These are phyloP conservation scores for Propsilocerus akamusi DNA, from an alignment of 1,140 invertebrate species.

Conservation along the genomic window DNA sequence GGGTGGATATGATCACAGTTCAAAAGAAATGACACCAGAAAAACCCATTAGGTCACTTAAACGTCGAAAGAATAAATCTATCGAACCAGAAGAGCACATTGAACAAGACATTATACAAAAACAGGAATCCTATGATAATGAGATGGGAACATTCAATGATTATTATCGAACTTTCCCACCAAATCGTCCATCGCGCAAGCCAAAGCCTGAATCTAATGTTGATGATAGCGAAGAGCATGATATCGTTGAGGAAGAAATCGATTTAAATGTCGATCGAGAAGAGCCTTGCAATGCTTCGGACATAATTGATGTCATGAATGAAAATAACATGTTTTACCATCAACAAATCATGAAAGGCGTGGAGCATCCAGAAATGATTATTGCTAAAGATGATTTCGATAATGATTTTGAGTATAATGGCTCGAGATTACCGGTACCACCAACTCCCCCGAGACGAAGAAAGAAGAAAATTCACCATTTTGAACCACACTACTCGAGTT, in stretches of 20 bases:
- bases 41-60: neutral
- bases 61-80: constrained; percentile 1
- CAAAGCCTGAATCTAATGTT: constrained; percentile 13
- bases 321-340: constrained; percentile 15
- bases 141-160: constrained; percentile 19
- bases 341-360: constrained; percentile 24
- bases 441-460: neutral
- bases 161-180: constrained; percentile 12
- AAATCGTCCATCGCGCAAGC: constrained; percentile 15
- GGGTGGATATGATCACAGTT: constrained; percentile 18
- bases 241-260: constrained; percentile 18
- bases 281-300: constrained; percentile 6
- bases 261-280: constrained; percentile 24
- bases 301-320: constrained; percentile 6
- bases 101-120: constrained; percentile 8
- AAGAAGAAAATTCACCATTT: constrained; percentile 1
- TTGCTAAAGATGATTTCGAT: constrained; percentile 9
- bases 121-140: constrained; percentile 14
- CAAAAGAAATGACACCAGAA: constrained; percentile 5
- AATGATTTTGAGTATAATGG: constrained; percentile 9
- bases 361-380: constrained; percentile 26
- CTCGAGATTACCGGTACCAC: constrained; percentile 8
- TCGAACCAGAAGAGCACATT: neutral
- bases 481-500: neutral
- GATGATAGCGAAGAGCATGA: constrained; percentile 22